These are phyloP conservation scores for Galemys pyrenaicus DNA, from an alignment of 2,113 vertebrate species.

Conservation along the genomic window DNA sequence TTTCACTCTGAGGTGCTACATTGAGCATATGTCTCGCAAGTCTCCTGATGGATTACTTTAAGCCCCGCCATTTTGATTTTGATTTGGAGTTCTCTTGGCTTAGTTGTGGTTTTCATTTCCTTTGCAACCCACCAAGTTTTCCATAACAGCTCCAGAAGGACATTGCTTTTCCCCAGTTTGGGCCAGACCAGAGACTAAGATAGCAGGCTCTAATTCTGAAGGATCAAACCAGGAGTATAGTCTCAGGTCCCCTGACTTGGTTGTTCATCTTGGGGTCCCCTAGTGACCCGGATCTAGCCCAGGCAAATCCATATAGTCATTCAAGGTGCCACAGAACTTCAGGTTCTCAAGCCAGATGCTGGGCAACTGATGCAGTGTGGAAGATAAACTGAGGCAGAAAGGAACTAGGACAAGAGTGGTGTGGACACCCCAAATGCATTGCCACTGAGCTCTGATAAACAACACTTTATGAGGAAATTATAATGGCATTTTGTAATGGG, in stretches of 20 bases:
- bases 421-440: not conserved
- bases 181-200: not conserved
- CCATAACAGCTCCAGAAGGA: not conserved
- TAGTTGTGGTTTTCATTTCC: not conserved
- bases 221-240: not conserved
- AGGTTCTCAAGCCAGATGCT: not conserved
- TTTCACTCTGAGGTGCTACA: conserved; percentile 58
- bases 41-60: conserved; percentile 24
- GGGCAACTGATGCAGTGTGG: too few species aligned
- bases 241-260: too few species aligned
- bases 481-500: not conserved
- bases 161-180: not conserved
- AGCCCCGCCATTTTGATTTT: not conserved
- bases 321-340: not conserved
- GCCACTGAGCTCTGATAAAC: not conserved
- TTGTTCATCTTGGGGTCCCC: not conserved
- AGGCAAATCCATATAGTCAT: not conserved
- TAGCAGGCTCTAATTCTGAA: accelerated
- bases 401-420: not conserved
- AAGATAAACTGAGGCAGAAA: not conserved
- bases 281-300: not conserved
- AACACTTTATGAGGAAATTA: not conserved
- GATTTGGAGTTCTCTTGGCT: not conserved
- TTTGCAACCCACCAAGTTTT: not conserved
- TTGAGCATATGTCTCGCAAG: conserved; percentile 46